phyloP scores from a whole-genome alignment of 2,888 invertebrate species.

The Drosophila buzzatii region DNA sequence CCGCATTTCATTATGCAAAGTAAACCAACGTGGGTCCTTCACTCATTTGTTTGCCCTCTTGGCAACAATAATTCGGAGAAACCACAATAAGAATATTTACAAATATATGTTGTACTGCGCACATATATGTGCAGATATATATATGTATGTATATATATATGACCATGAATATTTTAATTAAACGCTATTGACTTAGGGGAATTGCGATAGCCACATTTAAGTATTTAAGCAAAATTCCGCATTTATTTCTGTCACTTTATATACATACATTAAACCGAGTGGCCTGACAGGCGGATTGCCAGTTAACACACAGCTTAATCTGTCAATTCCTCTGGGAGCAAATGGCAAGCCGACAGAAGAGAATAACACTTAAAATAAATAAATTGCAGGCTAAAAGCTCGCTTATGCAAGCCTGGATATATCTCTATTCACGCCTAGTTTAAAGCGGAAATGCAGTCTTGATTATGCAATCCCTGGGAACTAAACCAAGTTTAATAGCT shows the following conservation, averaged over 20 bases:
- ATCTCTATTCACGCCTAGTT: too few species aligned
- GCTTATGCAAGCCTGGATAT: background rate
- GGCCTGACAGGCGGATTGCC: background rate
- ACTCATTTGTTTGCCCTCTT: background rate
- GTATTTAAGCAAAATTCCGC: background rate
- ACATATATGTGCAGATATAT: background rate
- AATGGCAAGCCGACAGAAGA: background rate
- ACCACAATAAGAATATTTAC: background rate
- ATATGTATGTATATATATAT: background rate
- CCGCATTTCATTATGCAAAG: slow-evolving; percentile 72
- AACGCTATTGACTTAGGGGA: background rate
- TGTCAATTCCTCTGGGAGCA: background rate
- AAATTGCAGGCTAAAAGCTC: background rate
- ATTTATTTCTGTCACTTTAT: background rate
- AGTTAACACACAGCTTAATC: slow-evolving; percentile 4
- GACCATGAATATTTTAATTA: background rate
- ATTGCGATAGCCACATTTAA: background rate
- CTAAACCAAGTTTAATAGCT: background rate
- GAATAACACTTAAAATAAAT: background rate
- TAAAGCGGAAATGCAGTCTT: background rate
- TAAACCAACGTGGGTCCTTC: slow-evolving; percentile 32
- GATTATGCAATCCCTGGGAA: too few species aligned
- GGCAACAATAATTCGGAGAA: background rate
- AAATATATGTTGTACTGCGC: slow-evolving; percentile 1
- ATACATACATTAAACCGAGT: slow-evolving; percentile 1